These are phyloP conservation scores for Bombus pascuorum DNA, from an alignment of 1,140 invertebrate species.

Conservation along the genomic window DNA sequence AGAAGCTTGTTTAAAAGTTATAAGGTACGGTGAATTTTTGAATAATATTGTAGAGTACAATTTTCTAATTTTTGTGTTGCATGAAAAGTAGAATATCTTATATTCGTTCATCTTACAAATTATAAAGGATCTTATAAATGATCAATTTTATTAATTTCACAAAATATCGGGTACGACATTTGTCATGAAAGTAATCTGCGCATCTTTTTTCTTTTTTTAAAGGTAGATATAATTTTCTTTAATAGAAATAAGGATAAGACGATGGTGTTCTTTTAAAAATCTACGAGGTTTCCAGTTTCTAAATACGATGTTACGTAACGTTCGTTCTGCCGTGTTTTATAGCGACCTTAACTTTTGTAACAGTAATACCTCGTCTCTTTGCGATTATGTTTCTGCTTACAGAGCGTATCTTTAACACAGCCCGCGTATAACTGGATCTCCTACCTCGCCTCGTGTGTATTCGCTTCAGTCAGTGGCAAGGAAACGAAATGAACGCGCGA, in stretches of 20 bases:
- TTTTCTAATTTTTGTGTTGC: too few species aligned
- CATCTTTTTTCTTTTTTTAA: too few species aligned
- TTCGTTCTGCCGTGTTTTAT: slow-evolving; percentile 14
- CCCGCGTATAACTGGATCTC: slow-evolving; percentile 62
- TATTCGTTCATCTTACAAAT: too few species aligned
- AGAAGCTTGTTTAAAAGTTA: too few species aligned
- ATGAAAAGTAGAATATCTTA: too few species aligned
- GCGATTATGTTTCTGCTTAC: slow-evolving; percentile 68
- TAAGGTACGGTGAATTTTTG: too few species aligned
- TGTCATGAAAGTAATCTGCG: not conserved
- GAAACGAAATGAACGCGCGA: slow-evolving; percentile 9
- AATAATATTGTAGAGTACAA: too few species aligned
- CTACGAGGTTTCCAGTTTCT: not conserved
- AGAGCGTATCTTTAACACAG: slow-evolving; percentile 64
- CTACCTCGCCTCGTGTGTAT: slow-evolving; percentile 32
- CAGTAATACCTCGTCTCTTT: slow-evolving; percentile 51
- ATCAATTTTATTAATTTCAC: too few species aligned
- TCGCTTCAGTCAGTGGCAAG: slow-evolving; percentile 50
- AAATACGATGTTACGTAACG: slow-evolving; percentile 21
- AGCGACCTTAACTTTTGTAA: slow-evolving; percentile 55
- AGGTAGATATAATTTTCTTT: not conserved
- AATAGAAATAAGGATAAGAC: too few species aligned
- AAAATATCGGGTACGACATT: too few species aligned
- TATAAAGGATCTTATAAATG: too few species aligned
- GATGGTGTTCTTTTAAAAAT: slow-evolving; percentile 3